Conservation (phyloP, 2,113 vertebrate genomes). For the Turdus rufiventris region DNA sequence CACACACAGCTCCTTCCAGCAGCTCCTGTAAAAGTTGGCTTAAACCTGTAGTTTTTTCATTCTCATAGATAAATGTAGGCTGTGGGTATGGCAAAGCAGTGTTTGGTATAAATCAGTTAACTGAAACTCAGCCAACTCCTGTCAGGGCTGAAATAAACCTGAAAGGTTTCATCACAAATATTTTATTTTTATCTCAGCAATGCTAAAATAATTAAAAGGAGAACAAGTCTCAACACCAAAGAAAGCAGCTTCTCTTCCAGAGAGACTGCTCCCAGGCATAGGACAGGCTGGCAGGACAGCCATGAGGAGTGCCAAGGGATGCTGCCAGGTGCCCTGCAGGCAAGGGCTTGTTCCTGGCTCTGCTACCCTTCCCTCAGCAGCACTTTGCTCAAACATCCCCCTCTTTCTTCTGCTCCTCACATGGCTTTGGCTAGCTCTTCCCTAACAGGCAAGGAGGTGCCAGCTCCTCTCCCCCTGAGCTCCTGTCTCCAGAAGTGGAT, state of each 20-base stretch:
- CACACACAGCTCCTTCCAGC: neutral
- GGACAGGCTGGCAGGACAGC: neutral
- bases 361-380: rapidly evolving
- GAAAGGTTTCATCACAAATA: neutral
- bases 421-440: neutral
- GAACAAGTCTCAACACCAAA: neutral
- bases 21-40: neutral
- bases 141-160: slow-evolving; percentile 15
- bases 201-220: neutral
- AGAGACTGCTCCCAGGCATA: neutral
- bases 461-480: neutral
- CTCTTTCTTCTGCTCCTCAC: neutral
- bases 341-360: rapidly evolving
- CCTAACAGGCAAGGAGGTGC: neutral
- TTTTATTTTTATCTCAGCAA: slow-evolving; percentile 18
- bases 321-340: neutral
- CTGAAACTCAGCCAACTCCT: neutral
- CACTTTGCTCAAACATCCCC: neutral
- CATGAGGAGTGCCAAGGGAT: neutral
- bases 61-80: neutral
- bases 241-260: neutral
- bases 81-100: neutral
- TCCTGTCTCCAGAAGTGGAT: neutral
- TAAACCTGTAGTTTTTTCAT: neutral
- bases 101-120: neutral